Conservation (phyloP, 2,797 vertebrate genomes). For the Xenopus petersii region DNA sequence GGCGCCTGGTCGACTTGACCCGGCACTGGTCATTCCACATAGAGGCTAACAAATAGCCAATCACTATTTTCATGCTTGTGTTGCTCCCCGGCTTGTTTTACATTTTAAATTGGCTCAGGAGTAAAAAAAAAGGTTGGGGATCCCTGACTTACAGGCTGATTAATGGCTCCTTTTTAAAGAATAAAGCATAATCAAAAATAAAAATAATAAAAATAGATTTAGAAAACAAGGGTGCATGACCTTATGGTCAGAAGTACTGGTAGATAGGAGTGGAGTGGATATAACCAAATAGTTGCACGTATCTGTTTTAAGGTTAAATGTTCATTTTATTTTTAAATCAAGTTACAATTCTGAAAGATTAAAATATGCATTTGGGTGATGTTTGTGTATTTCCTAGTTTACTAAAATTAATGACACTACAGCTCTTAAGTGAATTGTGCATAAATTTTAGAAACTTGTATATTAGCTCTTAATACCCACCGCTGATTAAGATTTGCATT, state of each 20-base stretch:
- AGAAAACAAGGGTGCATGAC: background rate
- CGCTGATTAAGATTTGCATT: conserved; percentile 23
- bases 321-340: background rate
- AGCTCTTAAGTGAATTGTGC: background rate
- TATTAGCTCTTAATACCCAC: conserved; percentile 24
- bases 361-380: background rate
- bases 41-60: too few relatives aligned
- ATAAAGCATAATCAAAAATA: background rate
- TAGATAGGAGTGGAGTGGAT: too few relatives aligned
- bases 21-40: too few relatives aligned
- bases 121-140: too few relatives aligned
- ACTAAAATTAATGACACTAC: background rate
- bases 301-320: background rate
- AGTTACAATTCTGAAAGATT: background rate
- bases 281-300: too few relatives aligned
- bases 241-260: background rate
- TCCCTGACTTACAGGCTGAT: too few relatives aligned
- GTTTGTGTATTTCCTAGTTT: background rate
- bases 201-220: too few relatives aligned
- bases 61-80: too few relatives aligned
- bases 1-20: too few relatives aligned
- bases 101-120: too few relatives aligned
- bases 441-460: conserved; percentile 7
- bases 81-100: too few relatives aligned
- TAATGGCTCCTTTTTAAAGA: too few relatives aligned